A percentile compares a stretch with the other conserved stretches of the same genome.
Conservation (phyloP, 2,888 invertebrate species). For the Papilio demoleus region DNA sequence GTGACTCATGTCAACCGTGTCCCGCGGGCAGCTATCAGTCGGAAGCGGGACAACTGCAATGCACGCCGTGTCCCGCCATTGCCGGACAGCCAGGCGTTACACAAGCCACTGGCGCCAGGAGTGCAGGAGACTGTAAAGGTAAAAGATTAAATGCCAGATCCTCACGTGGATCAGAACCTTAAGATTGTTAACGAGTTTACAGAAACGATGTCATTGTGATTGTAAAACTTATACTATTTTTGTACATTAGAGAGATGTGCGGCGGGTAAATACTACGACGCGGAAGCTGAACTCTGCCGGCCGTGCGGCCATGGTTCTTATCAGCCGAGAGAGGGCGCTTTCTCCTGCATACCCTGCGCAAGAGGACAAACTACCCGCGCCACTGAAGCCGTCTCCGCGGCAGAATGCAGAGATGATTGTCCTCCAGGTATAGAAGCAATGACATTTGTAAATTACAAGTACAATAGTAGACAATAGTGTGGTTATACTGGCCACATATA, state of each 20-base stretch:
- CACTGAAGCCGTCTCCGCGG: conserved; percentile 92
- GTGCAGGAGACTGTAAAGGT: conserved; percentile 95
- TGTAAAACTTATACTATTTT: not conserved
- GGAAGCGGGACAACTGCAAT: conserved; percentile 94
- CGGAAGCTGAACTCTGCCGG: conserved; percentile 93
- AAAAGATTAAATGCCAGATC: conserved; percentile 38
- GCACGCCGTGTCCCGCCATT: conserved; percentile 94
- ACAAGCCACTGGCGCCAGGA: conserved; percentile 92
- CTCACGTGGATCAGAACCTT: not conserved
- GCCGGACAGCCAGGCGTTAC: conserved; percentile 96
- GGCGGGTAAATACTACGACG: conserved; percentile 96
- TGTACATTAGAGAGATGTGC: conserved; percentile 91
- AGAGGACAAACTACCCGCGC: conserved; percentile 96
- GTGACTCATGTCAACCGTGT: conserved; percentile 92
- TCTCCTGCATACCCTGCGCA: conserved; percentile 94
- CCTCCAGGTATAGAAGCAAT: conserved; percentile 82
- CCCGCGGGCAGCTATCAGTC: conserved; percentile 96
- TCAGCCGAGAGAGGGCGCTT: conserved; percentile 95
- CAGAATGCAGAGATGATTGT: conserved; percentile 96
- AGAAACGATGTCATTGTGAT: not conserved
- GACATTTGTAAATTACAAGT: too few species aligned
- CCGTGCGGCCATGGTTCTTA: conserved; percentile 97
- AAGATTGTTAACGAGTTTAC: not conserved
- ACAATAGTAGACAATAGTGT: too few species aligned
- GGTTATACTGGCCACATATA: too few species aligned